Conservation (phyloP, 2,797 vertebrate species). For the Picus viridis region DNA sequence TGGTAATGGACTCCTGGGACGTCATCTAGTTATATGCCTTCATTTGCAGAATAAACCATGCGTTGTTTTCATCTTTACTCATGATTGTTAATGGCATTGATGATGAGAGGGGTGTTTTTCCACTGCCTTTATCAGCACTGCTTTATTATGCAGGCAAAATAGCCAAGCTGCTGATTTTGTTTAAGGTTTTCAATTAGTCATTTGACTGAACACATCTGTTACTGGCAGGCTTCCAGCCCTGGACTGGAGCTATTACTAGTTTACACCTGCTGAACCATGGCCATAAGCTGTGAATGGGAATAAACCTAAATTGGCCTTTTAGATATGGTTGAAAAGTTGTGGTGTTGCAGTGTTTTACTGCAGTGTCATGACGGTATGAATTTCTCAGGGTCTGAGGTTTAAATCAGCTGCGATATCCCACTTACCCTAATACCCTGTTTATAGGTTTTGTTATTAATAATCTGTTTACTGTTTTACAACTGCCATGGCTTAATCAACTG, state of each 20-base stretch:
- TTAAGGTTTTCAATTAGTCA: constrained; percentile 99
- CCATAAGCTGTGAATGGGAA: constrained; percentile 83
- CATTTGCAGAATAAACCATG: constrained; percentile 99
- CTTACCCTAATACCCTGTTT: constrained; percentile 57
- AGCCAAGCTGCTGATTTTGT: constrained; percentile 98
- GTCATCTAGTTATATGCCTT: constrained; percentile 99
- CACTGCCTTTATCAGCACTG: constrained; percentile 88
- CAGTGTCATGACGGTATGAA: constrained; percentile 61
- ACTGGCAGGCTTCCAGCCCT: constrained; percentile 90
- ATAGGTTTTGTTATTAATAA: constrained; percentile 72
- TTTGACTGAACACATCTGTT: constrained; percentile 99
- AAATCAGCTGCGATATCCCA: constrained; percentile 14
- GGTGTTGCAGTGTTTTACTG: constrained; percentile 73
- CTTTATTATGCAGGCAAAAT: constrained; percentile 98
- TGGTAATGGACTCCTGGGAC: constrained; percentile 99
- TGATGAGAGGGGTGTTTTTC: constrained; percentile 94
- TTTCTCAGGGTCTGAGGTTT: constrained; percentile 50
- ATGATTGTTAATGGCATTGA: constrained; percentile 99
- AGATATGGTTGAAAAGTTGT: constrained; percentile 84
- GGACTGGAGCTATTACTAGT: constrained; percentile 89
- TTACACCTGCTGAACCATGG: constrained; percentile 86
- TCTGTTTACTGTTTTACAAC: constrained; percentile 63
- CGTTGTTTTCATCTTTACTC: constrained; percentile 99
- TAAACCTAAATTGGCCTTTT: constrained; percentile 89
- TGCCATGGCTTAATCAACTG: constrained; percentile 70